Percentiles rank a stretch among this genome's conserved stretches.
Conservation (phyloP, 2,888 invertebrate genomes). For the Neoaliturus tenellus region DNA sequence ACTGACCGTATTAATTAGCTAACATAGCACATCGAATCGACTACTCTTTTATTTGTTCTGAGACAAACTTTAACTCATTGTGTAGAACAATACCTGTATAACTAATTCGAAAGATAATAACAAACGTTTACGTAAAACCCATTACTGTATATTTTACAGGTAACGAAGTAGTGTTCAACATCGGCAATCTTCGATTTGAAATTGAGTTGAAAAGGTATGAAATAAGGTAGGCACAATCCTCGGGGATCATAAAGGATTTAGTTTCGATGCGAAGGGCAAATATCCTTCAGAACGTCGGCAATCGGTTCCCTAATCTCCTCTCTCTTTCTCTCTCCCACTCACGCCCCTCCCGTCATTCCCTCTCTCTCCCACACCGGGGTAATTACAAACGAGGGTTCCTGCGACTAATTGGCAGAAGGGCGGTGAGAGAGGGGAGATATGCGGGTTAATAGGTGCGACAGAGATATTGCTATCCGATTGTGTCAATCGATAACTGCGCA, state of each 20-base stretch:
- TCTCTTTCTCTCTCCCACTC: background rate
- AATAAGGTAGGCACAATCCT: background rate
- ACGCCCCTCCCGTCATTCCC: background rate
- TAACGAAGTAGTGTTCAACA: no score
- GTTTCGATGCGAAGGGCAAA: slow-evolving; percentile 23
- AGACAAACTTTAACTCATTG: no score
- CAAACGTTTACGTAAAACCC: no score
- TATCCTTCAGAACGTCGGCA: slow-evolving; percentile 14
- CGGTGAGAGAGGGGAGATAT: background rate
- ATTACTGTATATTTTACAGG: no score
- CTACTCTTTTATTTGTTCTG: no score
- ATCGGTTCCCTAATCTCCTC: slow-evolving; percentile 21
- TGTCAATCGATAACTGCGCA: background rate
- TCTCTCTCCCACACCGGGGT: slow-evolving; percentile 4
- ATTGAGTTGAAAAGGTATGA: slow-evolving; percentile 14
- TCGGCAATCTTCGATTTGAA: background rate
- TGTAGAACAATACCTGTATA: no score
- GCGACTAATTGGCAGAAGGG: slow-evolving; percentile 6
- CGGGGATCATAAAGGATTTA: slow-evolving; percentile 19
- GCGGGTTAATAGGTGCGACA: slow-evolving; percentile 9
- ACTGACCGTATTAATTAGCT: no score
- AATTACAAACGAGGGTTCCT: slow-evolving; percentile 18
- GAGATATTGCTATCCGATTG: background rate
- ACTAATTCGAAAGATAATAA: no score
- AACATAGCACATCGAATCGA: no score